These are phyloP conservation scores for Riparia riparia DNA, from an alignment of 2,113 vertebrate species.

Conservation along the genomic window DNA sequence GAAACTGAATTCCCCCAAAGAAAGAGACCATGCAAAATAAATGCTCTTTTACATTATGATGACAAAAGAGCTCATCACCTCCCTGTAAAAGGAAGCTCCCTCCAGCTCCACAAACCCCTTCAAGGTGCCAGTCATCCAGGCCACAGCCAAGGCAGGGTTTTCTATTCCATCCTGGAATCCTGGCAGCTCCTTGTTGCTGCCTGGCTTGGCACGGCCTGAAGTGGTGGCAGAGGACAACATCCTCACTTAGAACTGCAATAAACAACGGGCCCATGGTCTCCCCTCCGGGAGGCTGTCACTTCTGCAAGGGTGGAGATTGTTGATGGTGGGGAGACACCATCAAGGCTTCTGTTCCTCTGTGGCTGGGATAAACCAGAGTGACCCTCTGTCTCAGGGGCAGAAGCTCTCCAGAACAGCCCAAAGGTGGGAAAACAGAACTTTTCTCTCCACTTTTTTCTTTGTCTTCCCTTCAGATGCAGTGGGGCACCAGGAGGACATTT, in stretches of 20 bases:
- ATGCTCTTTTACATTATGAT: accelerated
- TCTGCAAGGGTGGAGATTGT: background rate
- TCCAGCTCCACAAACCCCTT: accelerated
- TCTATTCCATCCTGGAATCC: background rate
- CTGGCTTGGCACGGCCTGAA: background rate
- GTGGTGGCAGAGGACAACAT: accelerated
- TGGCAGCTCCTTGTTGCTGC: accelerated
- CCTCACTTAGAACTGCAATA: background rate
- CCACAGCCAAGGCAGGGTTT: accelerated
- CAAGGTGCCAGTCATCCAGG: background rate
- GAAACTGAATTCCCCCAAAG: background rate
- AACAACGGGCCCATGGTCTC: accelerated
- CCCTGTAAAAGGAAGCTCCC: background rate
- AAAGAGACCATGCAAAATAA: background rate
- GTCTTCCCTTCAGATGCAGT: background rate
- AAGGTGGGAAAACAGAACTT: background rate
- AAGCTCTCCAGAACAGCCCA: background rate
- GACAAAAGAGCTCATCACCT: background rate
- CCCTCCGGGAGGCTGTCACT: background rate
- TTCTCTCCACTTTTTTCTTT: background rate
- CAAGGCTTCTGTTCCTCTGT: accelerated
- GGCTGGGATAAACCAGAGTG: background rate
- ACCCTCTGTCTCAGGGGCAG: background rate
- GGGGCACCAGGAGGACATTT: background rate
- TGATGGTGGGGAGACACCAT: background rate